These are phyloP conservation scores for Halocaridina rubra DNA, from an alignment of 2,888 invertebrate genomes.

Conservation along the genomic window DNA sequence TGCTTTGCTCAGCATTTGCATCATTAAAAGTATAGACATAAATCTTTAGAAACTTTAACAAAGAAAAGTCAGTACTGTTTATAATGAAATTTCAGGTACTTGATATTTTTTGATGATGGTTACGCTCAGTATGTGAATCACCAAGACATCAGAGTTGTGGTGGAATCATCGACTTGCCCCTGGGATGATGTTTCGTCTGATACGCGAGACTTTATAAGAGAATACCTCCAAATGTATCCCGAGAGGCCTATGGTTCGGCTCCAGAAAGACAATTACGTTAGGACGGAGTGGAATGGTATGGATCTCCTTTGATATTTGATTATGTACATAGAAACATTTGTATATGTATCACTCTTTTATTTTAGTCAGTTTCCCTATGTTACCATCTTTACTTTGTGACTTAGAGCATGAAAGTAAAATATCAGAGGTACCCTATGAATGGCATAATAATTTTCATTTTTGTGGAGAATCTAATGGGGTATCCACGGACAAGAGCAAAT, in stretches of 20 bases:
- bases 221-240: slow-evolving; percentile 83
- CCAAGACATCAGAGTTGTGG: slow-evolving; percentile 76
- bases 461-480: too few relatives aligned
- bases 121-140: slow-evolving; percentile 87
- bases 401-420: too few relatives aligned
- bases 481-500: too few relatives aligned
- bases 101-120: slow-evolving; percentile 94
- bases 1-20: too few relatives aligned
- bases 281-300: slow-evolving; percentile 87
- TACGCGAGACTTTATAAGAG: slow-evolving; percentile 84
- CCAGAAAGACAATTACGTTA: slow-evolving; percentile 81
- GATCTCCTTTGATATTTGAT: slow-evolving; percentile 66
- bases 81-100: slow-evolving; percentile 79
- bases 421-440: too few relatives aligned
- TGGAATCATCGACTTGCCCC: slow-evolving; percentile 78
- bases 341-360: background rate
- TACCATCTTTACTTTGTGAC: too few relatives aligned
- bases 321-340: background rate
- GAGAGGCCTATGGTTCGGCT: slow-evolving; percentile 92
- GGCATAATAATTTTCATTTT: too few relatives aligned
- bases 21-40: too few relatives aligned
- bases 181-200: slow-evolving; percentile 91
- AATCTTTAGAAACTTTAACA: too few relatives aligned
- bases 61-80: too few relatives aligned
- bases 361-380: too few relatives aligned